phyloP scores from a whole-genome alignment of 2,113 vertebrate genomes.

The Callithrix jacchus region DNA sequence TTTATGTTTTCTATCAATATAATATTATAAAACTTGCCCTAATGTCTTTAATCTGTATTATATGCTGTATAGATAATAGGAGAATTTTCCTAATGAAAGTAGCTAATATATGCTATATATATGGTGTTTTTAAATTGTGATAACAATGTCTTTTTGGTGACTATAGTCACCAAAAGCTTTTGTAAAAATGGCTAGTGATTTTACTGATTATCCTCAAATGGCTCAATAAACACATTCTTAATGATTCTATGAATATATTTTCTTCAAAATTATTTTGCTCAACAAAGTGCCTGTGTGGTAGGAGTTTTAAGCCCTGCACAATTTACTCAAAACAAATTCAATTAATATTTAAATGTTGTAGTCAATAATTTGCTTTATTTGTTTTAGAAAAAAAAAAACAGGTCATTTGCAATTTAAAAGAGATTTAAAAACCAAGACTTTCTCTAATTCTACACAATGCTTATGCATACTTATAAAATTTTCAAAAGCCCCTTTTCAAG shows the following conservation, averaged over 20 bases:
- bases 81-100: constrained; percentile 73
- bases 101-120: constrained; percentile 25
- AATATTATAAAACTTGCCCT: constrained; percentile 49
- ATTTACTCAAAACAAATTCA: constrained; percentile 40
- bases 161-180: neutral
- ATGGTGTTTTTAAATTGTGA: constrained; percentile 55
- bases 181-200: constrained; percentile 57
- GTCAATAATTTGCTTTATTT: constrained; percentile 36
- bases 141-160: constrained; percentile 67
- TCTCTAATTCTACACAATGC: neutral
- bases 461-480: neutral
- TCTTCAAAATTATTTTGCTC: constrained; percentile 55
- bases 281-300: constrained; percentile 14
- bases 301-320: neutral
- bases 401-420: neutral
- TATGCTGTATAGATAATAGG: constrained; percentile 46
- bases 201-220: constrained; percentile 61
- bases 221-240: constrained; percentile 60
- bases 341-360: constrained; percentile 38
- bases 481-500: neutral
- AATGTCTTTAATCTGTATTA: constrained; percentile 67
- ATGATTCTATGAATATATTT: constrained; percentile 44
- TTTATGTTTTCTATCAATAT: constrained; percentile 63
- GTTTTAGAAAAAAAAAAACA: constrained; percentile 33
- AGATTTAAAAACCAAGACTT: constrained; percentile 37